Conservation (phyloP, 2,113 vertebrate species). For the Crotalus tigris region DNA sequence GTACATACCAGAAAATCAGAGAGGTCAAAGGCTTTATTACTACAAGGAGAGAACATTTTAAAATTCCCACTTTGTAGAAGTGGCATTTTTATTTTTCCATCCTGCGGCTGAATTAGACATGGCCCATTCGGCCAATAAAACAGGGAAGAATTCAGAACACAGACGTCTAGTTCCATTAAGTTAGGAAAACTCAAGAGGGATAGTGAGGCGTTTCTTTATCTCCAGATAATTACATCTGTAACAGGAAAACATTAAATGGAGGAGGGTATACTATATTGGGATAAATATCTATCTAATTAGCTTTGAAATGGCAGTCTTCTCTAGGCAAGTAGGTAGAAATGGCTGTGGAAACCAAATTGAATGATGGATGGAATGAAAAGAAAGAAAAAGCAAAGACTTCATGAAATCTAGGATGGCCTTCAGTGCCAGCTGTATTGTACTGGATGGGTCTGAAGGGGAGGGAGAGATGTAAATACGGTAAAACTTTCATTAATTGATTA, state of each 20-base stretch:
- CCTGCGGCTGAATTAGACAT: background rate
- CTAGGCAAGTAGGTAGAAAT: background rate
- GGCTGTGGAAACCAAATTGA: background rate
- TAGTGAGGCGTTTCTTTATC: background rate
- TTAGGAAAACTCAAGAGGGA: background rate
- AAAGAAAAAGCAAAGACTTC: background rate
- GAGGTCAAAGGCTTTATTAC: slow-evolving; percentile 3
- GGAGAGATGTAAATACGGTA: background rate
- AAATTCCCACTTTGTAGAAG: background rate
- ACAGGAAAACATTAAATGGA: background rate
- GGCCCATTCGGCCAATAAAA: background rate
- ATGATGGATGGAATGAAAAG: background rate
- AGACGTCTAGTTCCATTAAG: background rate
- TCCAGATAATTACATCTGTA: background rate
- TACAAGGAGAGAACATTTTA: background rate
- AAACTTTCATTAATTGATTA: background rate
- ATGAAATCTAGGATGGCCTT: background rate
- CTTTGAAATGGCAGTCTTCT: background rate
- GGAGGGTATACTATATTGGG: background rate
- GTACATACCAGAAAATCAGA: background rate
- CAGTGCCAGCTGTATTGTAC: background rate
- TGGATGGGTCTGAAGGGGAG: background rate
- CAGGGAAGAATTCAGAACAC: background rate
- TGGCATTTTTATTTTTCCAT: background rate
- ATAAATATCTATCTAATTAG: background rate